phyloP scores from a whole-genome alignment of 2,113 vertebrate genomes.

The Emydura subglobosa region DNA sequence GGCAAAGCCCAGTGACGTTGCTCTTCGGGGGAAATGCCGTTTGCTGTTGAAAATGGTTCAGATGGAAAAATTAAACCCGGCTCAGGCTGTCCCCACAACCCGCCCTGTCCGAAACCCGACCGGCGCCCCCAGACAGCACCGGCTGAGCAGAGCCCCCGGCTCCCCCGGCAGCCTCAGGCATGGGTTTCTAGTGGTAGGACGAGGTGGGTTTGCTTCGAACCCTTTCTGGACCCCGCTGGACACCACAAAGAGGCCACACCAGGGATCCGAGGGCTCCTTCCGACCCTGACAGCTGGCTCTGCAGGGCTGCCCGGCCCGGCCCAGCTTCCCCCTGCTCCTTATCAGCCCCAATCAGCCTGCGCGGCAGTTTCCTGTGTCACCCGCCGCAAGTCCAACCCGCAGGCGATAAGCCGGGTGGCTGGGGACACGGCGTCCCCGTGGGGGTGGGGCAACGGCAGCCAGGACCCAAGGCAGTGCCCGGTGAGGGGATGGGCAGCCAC shows the following conservation, averaged over 20 bases:
- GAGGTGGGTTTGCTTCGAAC: neutral
- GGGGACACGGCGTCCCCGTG: neutral
- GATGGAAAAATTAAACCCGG: no score
- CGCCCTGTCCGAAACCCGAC: no score
- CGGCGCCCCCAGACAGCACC: no score
- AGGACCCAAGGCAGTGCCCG: neutral
- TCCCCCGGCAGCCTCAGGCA: neutral
- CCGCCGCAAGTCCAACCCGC: neutral
- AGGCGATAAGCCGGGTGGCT: neutral
- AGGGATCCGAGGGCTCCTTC: no score
- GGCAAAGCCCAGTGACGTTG: no score
- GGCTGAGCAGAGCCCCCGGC: neutral
- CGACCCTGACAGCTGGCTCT: neutral
- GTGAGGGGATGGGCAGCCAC: neutral
- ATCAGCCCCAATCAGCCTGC: neutral
- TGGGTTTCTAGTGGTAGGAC: neutral
- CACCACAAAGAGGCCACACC: neutral
- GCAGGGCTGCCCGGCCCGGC: neutral
- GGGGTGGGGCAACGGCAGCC: neutral
- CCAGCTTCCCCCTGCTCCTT: neutral
- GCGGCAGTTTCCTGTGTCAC: neutral
- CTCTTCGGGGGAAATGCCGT: no score
- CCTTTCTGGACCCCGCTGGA: neutral
- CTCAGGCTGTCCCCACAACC: no score
- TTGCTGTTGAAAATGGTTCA: no score